Conservation (phyloP, 30 jellyfish, hydroid and myxozoan genomes). For the Aurelia sp. region DNA sequence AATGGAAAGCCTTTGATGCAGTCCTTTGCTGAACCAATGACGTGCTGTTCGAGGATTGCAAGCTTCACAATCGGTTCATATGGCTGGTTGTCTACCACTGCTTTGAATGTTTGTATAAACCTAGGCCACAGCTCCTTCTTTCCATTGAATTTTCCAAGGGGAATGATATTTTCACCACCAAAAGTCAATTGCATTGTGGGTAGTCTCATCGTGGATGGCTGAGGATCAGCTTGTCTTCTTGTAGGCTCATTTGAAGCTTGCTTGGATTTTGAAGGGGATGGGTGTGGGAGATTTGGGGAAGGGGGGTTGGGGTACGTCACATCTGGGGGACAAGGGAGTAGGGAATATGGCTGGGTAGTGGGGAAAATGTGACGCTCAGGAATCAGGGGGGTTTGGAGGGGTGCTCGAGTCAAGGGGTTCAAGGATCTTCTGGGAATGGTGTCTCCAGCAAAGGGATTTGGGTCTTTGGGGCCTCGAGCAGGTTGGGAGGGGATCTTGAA, state of each 20-base stretch:
- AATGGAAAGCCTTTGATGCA: constrained; percentile 35
- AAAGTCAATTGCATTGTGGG: too few species aligned
- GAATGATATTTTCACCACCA: too few species aligned
- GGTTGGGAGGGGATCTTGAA: too few species aligned
- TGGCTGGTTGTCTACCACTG: constrained; percentile 47
- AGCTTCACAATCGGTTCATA: constrained; percentile 31
- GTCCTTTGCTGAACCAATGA: constrained; percentile 37
- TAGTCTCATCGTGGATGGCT: too few species aligned
- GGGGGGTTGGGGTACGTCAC: too few species aligned
- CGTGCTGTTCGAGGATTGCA: constrained; percentile 49
- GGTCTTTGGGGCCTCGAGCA: too few species aligned
- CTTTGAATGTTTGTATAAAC: constrained; percentile 19
- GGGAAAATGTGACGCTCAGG: constrained; percentile 39
- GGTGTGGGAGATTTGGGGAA: too few species aligned
- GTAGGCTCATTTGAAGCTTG: too few species aligned
- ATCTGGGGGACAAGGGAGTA: background rate
- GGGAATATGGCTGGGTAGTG: background rate
- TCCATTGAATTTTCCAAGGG: constrained; percentile 38
- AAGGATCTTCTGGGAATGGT: background rate
- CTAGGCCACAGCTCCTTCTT: constrained; percentile 26
- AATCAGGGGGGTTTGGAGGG: constrained; percentile 35
- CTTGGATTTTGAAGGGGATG: too few species aligned
- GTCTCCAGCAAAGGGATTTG: background rate
- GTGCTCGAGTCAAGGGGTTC: constrained; percentile 11
- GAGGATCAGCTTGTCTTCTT: too few species aligned